A percentile compares a stretch with the other conserved stretches of the same genome.
These are phyloP conservation scores for Epinephelus lanceolatus DNA, from an alignment of 2,113 vertebrate genomes.

Conservation along the genomic window DNA sequence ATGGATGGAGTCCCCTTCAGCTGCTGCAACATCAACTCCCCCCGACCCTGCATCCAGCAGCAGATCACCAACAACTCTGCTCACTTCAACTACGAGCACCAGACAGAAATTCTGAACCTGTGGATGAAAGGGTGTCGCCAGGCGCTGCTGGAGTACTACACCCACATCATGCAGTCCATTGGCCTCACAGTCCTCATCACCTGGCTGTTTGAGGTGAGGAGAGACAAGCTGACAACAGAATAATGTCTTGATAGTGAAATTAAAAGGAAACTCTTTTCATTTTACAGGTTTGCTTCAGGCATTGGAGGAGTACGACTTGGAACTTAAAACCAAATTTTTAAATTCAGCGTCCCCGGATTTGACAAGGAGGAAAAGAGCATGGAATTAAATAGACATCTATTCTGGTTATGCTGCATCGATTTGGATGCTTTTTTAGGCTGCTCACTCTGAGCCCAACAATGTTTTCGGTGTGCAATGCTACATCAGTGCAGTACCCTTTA, in stretches of 20 bases:
- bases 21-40: slow-evolving; percentile 90
- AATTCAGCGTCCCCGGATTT: not conserved
- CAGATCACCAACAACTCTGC: slow-evolving; percentile 90
- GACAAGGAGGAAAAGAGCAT: not conserved
- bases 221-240: not conserved
- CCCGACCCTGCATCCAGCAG: slow-evolving; percentile 90
- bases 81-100: slow-evolving; percentile 90
- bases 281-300: no score
- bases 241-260: not conserved
- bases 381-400: no score
- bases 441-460: no score
- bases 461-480: not conserved
- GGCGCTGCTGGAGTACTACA: slow-evolving; percentile 89
- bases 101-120: slow-evolving; percentile 88
- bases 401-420: not conserved
- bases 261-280: not conserved
- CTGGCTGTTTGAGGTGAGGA: slow-evolving; percentile 90
- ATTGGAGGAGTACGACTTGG: no score
- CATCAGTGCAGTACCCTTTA: not conserved
- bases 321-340: no score
- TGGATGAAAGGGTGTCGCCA: slow-evolving; percentile 89
- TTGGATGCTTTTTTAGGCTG: not conserved
- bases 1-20: slow-evolving; percentile 91
- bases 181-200: slow-evolving; percentile 87
- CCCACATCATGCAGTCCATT: slow-evolving; percentile 87